Evolutionary conservation across 2,888 invertebrate species (phyloP), one percentile per base, ranked within the genome.

Genomic region (Carcina quercana): DNA sequence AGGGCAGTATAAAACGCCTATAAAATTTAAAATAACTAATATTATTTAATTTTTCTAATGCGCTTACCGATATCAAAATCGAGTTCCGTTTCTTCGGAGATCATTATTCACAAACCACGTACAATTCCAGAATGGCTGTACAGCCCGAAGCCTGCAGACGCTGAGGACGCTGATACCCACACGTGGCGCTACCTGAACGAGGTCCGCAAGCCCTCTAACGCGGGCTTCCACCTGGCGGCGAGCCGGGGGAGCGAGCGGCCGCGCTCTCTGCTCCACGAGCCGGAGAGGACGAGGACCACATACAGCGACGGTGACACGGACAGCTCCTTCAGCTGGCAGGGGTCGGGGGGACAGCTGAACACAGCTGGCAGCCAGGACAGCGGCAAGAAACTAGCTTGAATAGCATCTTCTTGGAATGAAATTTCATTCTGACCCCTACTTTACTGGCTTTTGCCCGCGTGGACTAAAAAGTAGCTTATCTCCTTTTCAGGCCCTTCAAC

Each of bases 101-200:
- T n/a, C n/a, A n/a, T n/a, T n/a, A n/a, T n/a, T n/a, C n/a, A n/a
- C n/a, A n/a, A n/a, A n/a, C n/a, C n/a, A n/a, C n/a, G n/a, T 2
- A 8, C 15, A 15, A 17, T 56, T 53, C 2, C 65, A 85, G 85
- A 82, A 49, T 85, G 85, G 85, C 45, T 71, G 28, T 84, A 85
- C 71, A 80, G 71, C 29, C 79, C 83, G 0, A 72, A 69, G 21
- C 34, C 56, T 0, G 52, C 62, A 8, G 43, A 50, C 8, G 62
- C 55, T 0, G 46, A 68, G 2, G 72, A 78, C 31, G 82, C 78
- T 28, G 78, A 85, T 59, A 86, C 86, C 0, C 78, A 85, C 60
- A 86, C 86, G 0, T 82, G 78, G 78, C 69, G 70, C 31, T 86
- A 80, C 46, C 53, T 78, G 5, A 59, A 68, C 25, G 80, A 84